Evolutionary conservation across 2,113 vertebrate genomes (phyloP), one percentile per base, ranked within the genome.

Genomic region (Salminus brasiliensis): DNA sequence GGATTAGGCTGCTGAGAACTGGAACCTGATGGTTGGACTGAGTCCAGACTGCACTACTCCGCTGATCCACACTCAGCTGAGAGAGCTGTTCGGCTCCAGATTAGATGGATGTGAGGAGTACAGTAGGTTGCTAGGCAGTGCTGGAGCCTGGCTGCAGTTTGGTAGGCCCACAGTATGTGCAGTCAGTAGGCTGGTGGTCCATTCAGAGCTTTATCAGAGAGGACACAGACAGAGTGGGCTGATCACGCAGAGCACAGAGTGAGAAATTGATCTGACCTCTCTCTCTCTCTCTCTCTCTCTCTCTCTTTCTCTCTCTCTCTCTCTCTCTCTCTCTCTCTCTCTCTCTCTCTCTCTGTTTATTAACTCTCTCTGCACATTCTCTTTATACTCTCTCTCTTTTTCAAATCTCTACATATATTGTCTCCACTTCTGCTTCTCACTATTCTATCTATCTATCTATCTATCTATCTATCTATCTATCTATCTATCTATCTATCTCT

Each of bases 71-170:
- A 53, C 29, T n/a, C n/a, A 71, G 68, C 67, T 63, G 47, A 52
- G 34, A 27, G 21, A 29, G 10, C 67, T 18, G 15, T 72, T 49
- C 32, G 52, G 23, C 67, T 49, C 23, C 27, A 60, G 45, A 45
- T 34, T 23, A 29, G 39, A 78, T 36, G 55, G 52, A 78, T 29
- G 27, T 49, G 55, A 62, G 53, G 23, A n/a, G 34, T 76, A 36
- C 53, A 49, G n/a, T 41, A 21, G 23, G 53, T 69, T 71, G 76
- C 53, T 71, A 78, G 67, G 76, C 67, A 78, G 52, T 66, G n/a
- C 55, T 66, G 45, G 45, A 23, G 66, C 34, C 25, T 15, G n/a
- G 45, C 32, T 55, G 5, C 15, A 8, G 23, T 67, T 25, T 25
- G n/a, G 52, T n/a, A 25, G 8, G 52, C 11, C n/a, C 11, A 0